Conservation (phyloP, 2,797 vertebrate species). For the Falco concolor region DNA sequence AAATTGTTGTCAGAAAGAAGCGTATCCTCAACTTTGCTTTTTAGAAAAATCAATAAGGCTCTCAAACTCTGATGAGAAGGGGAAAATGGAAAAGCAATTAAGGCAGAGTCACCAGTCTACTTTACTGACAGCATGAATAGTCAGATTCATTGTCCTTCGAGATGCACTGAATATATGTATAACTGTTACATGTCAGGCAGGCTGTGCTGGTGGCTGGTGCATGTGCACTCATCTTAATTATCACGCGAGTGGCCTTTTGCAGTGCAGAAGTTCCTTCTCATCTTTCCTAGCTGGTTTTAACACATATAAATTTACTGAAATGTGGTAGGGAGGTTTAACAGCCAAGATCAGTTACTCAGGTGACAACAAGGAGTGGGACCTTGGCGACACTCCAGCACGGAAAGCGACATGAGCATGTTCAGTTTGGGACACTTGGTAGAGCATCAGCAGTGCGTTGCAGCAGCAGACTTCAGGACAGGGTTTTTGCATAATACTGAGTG, state of each 20-base stretch:
- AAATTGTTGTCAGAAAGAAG: not conserved
- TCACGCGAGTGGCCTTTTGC: not conserved
- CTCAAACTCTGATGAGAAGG: not conserved
- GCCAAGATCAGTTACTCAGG: not conserved
- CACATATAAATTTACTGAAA: not conserved
- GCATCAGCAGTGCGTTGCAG: not conserved
- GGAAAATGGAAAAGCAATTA: not conserved
- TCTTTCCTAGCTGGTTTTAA: not conserved
- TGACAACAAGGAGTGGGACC: not conserved
- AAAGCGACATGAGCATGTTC: not conserved
- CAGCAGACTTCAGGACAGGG: not conserved
- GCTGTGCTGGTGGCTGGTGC: not conserved
- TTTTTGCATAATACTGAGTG: not conserved
- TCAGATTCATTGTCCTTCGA: not conserved
- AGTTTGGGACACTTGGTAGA: not conserved
- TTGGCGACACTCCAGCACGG: not conserved
- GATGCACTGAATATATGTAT: not conserved
- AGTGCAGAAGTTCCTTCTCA: not conserved
- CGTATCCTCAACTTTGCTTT: not conserved
- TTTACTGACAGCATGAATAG: not conserved
- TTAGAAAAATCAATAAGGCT: not conserved
- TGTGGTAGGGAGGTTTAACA: not conserved
- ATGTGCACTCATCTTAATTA: not conserved
- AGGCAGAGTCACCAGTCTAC: not conserved
- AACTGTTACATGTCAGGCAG: accelerated